Evolutionary conservation across 2,797 vertebrate genomes (phyloP).

Genomic region (Vultur gryphus): DNA sequence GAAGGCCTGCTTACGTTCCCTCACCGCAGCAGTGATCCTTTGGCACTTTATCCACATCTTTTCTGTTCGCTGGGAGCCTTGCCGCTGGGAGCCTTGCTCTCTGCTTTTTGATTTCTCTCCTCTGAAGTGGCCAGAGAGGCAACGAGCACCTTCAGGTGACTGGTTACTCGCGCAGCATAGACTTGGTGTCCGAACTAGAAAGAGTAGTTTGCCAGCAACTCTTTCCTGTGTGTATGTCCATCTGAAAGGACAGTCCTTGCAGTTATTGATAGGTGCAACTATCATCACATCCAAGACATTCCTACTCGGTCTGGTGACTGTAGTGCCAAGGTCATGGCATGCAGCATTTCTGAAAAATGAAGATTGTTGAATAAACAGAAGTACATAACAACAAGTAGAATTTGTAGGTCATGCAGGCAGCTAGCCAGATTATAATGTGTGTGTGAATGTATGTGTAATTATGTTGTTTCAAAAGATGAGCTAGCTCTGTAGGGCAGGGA

Average conservation of each 20-base stretch:
- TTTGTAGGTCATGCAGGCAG: not conserved
- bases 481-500: not conserved
- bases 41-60: not conserved
- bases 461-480: slow-evolving; percentile 9
- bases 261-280: not conserved
- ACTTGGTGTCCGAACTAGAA: not conserved
- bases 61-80: not conserved
- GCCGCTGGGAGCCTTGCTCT: not conserved
- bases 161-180: not conserved
- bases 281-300: not conserved
- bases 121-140: not conserved
- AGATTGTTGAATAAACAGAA: not conserved
- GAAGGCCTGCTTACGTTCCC: not conserved
- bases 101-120: not conserved
- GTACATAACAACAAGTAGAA: not conserved
- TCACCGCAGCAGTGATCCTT: not conserved
- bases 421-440: not conserved
- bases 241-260: not conserved
- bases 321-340: not conserved
- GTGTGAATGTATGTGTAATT: slow-evolving; percentile 15
- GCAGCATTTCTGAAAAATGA: not conserved
- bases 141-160: not conserved
- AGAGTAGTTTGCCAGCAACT: not conserved
- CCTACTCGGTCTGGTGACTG: not conserved
- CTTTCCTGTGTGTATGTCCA: accelerated